phyloP scores from a whole-genome alignment of 2,888 invertebrate species.

The Spisula subtruncata region DNA sequence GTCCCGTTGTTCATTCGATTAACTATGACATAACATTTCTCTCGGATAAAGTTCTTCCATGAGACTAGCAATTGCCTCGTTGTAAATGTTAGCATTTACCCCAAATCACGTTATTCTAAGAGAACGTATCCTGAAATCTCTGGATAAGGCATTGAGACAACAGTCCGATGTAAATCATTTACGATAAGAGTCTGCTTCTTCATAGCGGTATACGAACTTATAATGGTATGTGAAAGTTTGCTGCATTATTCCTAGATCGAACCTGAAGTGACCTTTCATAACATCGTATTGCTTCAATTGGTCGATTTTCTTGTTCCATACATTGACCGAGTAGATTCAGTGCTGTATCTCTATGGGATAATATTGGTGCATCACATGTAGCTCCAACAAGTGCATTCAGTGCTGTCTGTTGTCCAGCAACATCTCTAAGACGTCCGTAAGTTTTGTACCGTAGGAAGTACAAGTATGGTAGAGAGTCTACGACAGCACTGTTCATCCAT shows the following conservation, averaged over 20 bases:
- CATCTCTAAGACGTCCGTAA: neutral
- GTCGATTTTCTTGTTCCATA: conserved; percentile 16
- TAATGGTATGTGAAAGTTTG: neutral
- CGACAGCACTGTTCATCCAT: neutral
- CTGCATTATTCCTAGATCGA: neutral
- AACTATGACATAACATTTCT: too few species aligned
- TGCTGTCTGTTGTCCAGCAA: neutral
- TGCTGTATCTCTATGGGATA: neutral
- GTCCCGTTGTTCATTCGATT: too few species aligned
- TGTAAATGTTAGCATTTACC: too few species aligned
- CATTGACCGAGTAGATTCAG: conserved; percentile 27
- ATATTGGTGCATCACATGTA: neutral
- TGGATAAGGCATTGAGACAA: too few species aligned
- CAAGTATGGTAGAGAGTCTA: neutral
- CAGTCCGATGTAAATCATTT: too few species aligned
- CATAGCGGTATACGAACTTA: too few species aligned
- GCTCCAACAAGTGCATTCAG: neutral
- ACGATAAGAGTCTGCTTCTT: too few species aligned
- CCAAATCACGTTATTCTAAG: too few species aligned
- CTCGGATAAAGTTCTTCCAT: too few species aligned
- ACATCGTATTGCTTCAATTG: neutral
- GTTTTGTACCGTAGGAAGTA: conserved; percentile 4
- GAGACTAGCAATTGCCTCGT: too few species aligned
- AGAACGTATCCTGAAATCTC: too few species aligned
- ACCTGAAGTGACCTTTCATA: conserved; percentile 16